These are phyloP conservation scores for Macaria liturata DNA, from an alignment of 2,888 invertebrate species.

Conservation along the genomic window DNA sequence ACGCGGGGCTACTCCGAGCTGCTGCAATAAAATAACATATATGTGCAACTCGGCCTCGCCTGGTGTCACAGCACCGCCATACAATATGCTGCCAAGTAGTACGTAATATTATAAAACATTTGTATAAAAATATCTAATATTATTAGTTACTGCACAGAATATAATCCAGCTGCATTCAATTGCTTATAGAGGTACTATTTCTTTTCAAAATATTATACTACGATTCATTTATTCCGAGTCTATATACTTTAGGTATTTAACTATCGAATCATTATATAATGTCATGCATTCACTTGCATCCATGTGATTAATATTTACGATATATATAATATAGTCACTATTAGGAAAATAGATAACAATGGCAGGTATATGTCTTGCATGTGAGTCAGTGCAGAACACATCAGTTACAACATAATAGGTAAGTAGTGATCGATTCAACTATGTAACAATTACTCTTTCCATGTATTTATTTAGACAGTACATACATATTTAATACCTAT, in stretches of 20 bases:
- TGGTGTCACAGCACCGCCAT: constrained; percentile 9
- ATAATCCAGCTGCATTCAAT: constrained; percentile 28
- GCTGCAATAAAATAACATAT: no score
- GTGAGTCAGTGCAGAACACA: constrained; percentile 70
- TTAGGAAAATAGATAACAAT: constrained; percentile 50
- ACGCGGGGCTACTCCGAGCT: no score
- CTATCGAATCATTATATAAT: constrained; percentile 7
- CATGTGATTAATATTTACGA: constrained; percentile 14
- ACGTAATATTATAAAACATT: constrained; percentile 26
- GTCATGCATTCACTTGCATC: constrained; percentile 12
- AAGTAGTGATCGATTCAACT: constrained; percentile 30
- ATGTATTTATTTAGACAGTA: constrained; percentile 25
- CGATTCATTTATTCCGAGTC: constrained; percentile 11
- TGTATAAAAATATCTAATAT: constrained; percentile 34
- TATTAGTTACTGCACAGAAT: constrained; percentile 28
- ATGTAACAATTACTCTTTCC: constrained; percentile 20
- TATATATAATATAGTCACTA: constrained; percentile 31
- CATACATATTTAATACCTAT: constrained; percentile 10
- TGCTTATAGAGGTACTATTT: constrained; percentile 21
- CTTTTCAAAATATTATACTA: constrained; percentile 25
- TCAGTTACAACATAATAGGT: constrained; percentile 49
- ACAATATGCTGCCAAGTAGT: constrained; percentile 31
- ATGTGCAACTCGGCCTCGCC: no score
- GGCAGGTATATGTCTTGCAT: constrained; percentile 69
- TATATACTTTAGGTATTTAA: constrained; percentile 14